Percentiles rank a stretch among this genome's conserved stretches.
Evolutionary conservation across 2,888 invertebrate genomes (phyloP).

Genomic region (Dynastes maya): DNA sequence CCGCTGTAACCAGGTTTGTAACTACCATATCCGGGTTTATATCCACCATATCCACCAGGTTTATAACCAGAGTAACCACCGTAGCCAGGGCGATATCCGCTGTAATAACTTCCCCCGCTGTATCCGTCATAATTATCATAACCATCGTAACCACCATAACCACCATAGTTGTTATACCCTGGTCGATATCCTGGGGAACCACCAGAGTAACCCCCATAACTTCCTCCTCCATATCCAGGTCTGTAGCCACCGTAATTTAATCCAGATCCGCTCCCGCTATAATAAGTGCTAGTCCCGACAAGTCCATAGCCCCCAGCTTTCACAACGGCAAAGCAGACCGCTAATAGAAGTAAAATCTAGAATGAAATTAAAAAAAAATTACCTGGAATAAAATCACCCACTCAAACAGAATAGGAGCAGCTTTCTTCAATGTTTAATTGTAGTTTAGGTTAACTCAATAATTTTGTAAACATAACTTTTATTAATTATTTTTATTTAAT

Average conservation of each 20-base stretch:
- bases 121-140: slow-evolving; percentile 47
- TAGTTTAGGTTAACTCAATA: too few relatives aligned
- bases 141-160: slow-evolving; percentile 51
- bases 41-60: background rate
- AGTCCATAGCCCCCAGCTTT: slow-evolving; percentile 55
- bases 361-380: slow-evolving; percentile 36
- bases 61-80: slow-evolving; percentile 21
- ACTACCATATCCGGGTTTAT: slow-evolving; percentile 2
- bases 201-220: slow-evolving; percentile 39
- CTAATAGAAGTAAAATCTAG: slow-evolving; percentile 51
- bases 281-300: background rate
- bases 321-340: slow-evolving; percentile 33
- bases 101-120: slow-evolving; percentile 43
- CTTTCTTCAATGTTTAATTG: too few relatives aligned
- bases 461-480: too few relatives aligned
- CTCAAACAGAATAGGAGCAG: too few relatives aligned
- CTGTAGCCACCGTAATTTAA: slow-evolving; percentile 29
- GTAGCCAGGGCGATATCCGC: slow-evolving; percentile 30
- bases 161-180: slow-evolving; percentile 47
- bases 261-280: slow-evolving; percentile 21
- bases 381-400: too few relatives aligned
- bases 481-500: too few relatives aligned
- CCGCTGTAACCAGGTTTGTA: background rate
- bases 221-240: slow-evolving; percentile 43
- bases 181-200: slow-evolving; percentile 32